These are phyloP conservation scores for Ceratina japonica DNA, from an alignment of 1,140 invertebrate species.

Conservation along the genomic window DNA sequence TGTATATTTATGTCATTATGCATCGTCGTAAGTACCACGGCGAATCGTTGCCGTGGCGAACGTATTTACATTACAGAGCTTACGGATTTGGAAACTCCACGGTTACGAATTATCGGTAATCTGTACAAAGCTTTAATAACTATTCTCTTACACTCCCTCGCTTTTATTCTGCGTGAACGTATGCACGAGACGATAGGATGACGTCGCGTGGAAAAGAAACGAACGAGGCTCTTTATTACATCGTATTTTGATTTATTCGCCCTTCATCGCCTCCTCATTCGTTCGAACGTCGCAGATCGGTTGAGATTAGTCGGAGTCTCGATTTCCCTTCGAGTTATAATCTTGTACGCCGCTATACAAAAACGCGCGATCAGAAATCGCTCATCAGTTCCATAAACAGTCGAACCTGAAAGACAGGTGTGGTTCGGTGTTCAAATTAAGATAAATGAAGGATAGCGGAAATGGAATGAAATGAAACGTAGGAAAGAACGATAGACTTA, in stretches of 20 bases:
- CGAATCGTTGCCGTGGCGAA: conserved; percentile 45
- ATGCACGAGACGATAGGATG: not conserved
- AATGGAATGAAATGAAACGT: conserved; percentile 35
- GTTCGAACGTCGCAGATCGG: conserved; percentile 47
- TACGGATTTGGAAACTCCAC: conserved; percentile 29
- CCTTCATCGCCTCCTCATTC: conserved; percentile 9
- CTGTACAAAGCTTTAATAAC: conserved; percentile 23
- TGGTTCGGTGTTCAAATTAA: not conserved
- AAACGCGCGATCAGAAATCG: conserved; percentile 44
- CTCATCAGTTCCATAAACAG: not conserved
- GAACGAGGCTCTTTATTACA: not conserved
- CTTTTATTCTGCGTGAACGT: not conserved
- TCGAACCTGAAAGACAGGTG: not conserved
- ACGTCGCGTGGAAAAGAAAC: not conserved
- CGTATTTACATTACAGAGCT: conserved; percentile 61
- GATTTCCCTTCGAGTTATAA: not conserved
- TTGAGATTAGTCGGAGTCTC: conserved; percentile 32
- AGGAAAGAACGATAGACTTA: conserved; percentile 40
- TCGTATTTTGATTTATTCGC: conserved; percentile 36
- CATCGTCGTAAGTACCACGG: conserved; percentile 35
- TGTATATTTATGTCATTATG: conserved; percentile 60
- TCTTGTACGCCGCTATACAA: not conserved
- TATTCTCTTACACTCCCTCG: not conserved
- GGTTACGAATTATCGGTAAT: conserved; percentile 10
- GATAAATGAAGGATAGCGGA: not conserved